These are phyloP conservation scores for Poecilia picta DNA, from an alignment of 2,797 vertebrate genomes.

Conservation along the genomic window DNA sequence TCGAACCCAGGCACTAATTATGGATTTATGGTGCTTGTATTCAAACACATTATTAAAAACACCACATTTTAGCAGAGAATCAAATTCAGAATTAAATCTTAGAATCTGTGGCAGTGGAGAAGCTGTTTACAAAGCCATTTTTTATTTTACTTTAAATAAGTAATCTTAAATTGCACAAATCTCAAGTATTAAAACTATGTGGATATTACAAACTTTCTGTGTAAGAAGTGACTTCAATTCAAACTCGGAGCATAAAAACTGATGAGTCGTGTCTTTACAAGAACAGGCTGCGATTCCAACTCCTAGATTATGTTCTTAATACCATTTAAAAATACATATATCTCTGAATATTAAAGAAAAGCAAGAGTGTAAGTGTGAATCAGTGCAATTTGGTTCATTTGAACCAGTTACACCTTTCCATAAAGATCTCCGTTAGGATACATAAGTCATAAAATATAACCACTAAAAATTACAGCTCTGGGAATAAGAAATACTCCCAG, in stretches of 20 bases:
- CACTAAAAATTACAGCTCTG: not conserved
- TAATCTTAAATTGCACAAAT: not conserved
- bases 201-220: not conserved
- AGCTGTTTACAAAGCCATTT: not conserved
- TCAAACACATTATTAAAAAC: not conserved
- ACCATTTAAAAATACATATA: not conserved
- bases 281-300: not conserved
- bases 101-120: not conserved
- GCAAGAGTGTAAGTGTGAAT: not conserved
- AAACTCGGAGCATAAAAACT: not conserved
- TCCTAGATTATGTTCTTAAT: not conserved
- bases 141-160: not conserved
- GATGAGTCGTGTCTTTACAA: not conserved
- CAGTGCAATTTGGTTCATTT: not conserved
- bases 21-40: not conserved
- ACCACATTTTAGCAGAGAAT: not conserved
- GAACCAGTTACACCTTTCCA: not conserved
- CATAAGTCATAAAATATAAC: not conserved
- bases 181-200: not conserved
- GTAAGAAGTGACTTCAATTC: not conserved
- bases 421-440: not conserved
- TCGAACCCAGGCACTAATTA: not conserved
- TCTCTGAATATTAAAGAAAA: not conserved
- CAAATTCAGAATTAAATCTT: not conserved
- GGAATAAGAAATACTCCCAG: not conserved